Base-by-base conservation (phyloP, 2,888 invertebrate species). In the Campoletis raptor region DNA sequence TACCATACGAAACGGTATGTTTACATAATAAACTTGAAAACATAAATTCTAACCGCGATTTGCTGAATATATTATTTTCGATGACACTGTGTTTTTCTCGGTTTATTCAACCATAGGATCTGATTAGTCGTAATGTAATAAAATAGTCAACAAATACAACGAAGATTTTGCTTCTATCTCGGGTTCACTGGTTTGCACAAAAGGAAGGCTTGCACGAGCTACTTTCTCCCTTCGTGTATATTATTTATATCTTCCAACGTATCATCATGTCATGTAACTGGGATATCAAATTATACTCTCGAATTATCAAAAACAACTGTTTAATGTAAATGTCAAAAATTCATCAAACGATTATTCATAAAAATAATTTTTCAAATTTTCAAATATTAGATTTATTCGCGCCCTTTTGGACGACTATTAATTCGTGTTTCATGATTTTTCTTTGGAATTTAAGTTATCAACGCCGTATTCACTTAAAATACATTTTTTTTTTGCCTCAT, bases 161-260 rank as follows among this genome's bases (percentile, higher is more conserved):
- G 67, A 81, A 61, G 77, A 77, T 70, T 76, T 54, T 36, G 70
- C 70, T 36, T 40, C 18, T n/a, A 37, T 67, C 61, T 70, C 79
- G 70, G 4, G 79, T 61, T 24, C n/a, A 57, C 45, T 37, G 69
- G 61, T 61, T 72, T 45, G 61, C 66, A 52, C 81, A 57, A 70
- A 54, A 82, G 74, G 69, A 74, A 74, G 82, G 45, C 42, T 66
- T 57, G 54, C 30, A 69, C 57, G 61, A 61, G 45, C 82, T 61
- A 83, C 82, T 83, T 83, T 83, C 82, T 83, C 82, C 64, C 67
- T 83, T 69, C 61, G 70, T 10, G n/a, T 36, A 45, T 67, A 24
- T 77, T 76, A 48, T 77, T 77, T 61, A 77, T 61, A 30, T 54
- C 21, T 24, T 57, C 40, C 21, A 21, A 54, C 52, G 64, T 64